phyloP scores from a whole-genome alignment of 2,113 vertebrate species.

The Propithecus coquereli region DNA sequence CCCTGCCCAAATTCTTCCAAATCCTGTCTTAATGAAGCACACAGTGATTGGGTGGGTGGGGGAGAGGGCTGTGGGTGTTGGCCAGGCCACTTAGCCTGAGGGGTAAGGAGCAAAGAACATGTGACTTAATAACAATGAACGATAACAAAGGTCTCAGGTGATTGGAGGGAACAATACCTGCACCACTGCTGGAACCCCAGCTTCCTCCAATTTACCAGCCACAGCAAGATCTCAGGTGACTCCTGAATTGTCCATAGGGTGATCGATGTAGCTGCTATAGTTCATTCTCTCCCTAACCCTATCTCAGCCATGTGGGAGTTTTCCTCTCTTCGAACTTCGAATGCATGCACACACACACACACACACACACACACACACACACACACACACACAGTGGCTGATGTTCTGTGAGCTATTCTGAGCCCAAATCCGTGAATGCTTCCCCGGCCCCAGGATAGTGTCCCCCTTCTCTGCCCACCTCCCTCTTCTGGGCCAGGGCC shows the following conservation, averaged over 20 bases:
- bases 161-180: background rate
- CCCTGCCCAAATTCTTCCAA: background rate
- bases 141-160: background rate
- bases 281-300: background rate
- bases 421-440: background rate
- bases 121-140: background rate
- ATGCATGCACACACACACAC: accelerated
- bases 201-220: background rate
- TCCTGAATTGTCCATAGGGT: background rate
- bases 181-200: background rate
- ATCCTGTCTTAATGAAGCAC: background rate
- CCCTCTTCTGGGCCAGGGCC: background rate
- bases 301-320: background rate
- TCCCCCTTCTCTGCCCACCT: background rate
- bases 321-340: background rate
- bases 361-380: background rate
- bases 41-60: no score
- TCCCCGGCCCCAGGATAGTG: no score
- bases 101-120: background rate
- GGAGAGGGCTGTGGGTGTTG: background rate
- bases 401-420: background rate
- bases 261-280: background rate
- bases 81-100: background rate
- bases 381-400: background rate
- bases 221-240: background rate